Evolutionary conservation across 2,797 vertebrate species (phyloP), one percentile per base, ranked within the genome.

Genomic region (Balearica regulorum): DNA sequence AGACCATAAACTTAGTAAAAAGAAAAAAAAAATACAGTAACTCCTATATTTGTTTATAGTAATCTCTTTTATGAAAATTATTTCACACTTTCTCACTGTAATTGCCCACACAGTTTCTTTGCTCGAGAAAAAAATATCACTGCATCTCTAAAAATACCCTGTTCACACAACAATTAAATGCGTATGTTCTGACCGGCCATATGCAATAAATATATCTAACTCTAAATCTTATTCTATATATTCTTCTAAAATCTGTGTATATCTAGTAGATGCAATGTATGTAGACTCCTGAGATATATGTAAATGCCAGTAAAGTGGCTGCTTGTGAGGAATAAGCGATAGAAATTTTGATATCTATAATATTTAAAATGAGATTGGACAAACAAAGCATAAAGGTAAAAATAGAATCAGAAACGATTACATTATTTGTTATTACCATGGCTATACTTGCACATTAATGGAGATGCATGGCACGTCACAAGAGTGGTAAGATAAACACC

Each of bases 131-230:
- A 90, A 88, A 58, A 43, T 7, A 71, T 8, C 49, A 62, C 28
- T 46, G 31, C 54, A 58, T 61, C 33, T 92, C 79, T 91, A 91
- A 79, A 33, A 84, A 87, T 44, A 65, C 5, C 17, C 21, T 79
- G 22, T 90, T 84, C 78, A 87, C 71, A 76, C 20, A 58, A 86
- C 61, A 87, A 33, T 49, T 77, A 83, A 78, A 88, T 12, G 81
- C 0, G 0, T 41, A 43, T 86, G 43, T 33, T 77, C 68, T 85
- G 94, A 92, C 7, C 16, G 88, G n/a, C 13, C 43, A 43, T 85
- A 77, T 43, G 35, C 46, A 93, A 93, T 91, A 96, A 95, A 82
- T 93, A 92, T 21, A 85, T 49, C 48, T 87, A 89, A 33, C 26
- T 75, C 25, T 76, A 90, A 86, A 81, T 58, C 31, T 81, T 95